These are phyloP conservation scores for Zhuqinia jingwanae DNA, from an alignment of 2,888 invertebrate species.

Conservation along the genomic window DNA sequence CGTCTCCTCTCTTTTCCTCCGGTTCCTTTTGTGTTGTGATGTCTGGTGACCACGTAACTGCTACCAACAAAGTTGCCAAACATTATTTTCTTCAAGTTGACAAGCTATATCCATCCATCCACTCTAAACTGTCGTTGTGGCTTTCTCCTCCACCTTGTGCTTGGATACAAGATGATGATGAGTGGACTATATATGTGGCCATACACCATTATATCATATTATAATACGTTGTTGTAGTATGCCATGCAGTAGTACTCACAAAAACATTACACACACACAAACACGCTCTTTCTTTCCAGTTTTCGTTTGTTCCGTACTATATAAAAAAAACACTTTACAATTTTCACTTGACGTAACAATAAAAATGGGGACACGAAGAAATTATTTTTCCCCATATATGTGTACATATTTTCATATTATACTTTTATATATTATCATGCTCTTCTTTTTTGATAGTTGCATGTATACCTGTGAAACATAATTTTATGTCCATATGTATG, in stretches of 20 bases:
- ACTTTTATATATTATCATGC: no score
- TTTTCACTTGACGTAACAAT: constrained; percentile 61
- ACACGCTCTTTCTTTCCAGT: not conserved
- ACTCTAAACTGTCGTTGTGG: not conserved
- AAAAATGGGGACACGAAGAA: constrained; percentile 25
- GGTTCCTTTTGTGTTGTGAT: not conserved
- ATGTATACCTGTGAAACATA: no score
- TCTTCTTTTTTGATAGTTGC: constrained; percentile 23
- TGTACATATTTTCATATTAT: constrained; percentile 14
- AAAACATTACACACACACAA: not conserved
- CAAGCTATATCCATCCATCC: not conserved
- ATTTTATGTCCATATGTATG: not conserved
- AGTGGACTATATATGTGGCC: not conserved
- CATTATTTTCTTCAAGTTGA: constrained; percentile 45
- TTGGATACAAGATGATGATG: not conserved
- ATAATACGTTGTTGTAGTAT: no score
- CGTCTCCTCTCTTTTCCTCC: not conserved
- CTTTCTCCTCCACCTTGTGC: not conserved
- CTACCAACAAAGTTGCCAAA: constrained; percentile 34
- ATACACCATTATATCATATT: no score
- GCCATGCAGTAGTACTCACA: not conserved
- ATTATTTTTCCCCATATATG: no score
- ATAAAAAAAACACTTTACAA: constrained; percentile 54
- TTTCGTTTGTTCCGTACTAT: constrained; percentile 3
- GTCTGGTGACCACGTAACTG: constrained; percentile 37